Conservation (phyloP, 2,797 vertebrate genomes). For the Intellagama lesueurii region DNA sequence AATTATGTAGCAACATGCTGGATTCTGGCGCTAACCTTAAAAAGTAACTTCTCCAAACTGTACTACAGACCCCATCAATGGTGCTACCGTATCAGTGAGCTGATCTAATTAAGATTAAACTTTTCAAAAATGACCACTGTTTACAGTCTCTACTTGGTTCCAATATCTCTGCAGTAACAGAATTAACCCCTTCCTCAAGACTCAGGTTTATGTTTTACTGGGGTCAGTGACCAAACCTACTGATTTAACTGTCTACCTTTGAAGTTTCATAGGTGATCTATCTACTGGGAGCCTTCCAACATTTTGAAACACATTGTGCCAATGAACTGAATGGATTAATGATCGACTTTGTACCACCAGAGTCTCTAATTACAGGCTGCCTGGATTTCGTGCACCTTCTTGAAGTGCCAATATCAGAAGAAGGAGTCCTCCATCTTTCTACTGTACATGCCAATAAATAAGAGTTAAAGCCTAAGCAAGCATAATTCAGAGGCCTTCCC, state of each 20-base stretch:
- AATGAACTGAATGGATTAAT: slow-evolving; percentile 58
- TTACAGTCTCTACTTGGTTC: slow-evolving; percentile 33
- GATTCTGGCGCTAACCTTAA: not conserved
- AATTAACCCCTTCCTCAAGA: slow-evolving; percentile 28
- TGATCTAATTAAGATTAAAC: not conserved
- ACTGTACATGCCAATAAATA: slow-evolving; percentile 47
- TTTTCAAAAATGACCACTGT: slow-evolving; percentile 23
- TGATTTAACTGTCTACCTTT: slow-evolving; percentile 38
- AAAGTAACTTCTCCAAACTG: not conserved
- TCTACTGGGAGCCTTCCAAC: slow-evolving; percentile 51
- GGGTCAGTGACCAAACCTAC: slow-evolving; percentile 34
- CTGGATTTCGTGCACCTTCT: slow-evolving; percentile 56
- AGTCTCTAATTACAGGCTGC: slow-evolving; percentile 49
- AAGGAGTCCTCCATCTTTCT: slow-evolving; percentile 43
- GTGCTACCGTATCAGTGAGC: not conserved
- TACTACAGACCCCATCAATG: not conserved
- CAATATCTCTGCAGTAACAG: slow-evolving; percentile 13
- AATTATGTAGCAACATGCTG: too few relatives aligned
- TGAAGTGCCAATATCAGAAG: slow-evolving; percentile 25
- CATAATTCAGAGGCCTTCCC: not conserved
- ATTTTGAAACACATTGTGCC: slow-evolving; percentile 46
- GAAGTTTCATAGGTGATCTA: slow-evolving; percentile 30
- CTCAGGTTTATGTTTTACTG: slow-evolving; percentile 34
- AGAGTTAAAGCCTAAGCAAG: slow-evolving; percentile 25
- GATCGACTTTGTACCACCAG: slow-evolving; percentile 47